Evolutionary conservation across 2,888 invertebrate species (phyloP), one percentile per base, ranked within the genome.

Genomic region (Lochmaea crataegi): DNA sequence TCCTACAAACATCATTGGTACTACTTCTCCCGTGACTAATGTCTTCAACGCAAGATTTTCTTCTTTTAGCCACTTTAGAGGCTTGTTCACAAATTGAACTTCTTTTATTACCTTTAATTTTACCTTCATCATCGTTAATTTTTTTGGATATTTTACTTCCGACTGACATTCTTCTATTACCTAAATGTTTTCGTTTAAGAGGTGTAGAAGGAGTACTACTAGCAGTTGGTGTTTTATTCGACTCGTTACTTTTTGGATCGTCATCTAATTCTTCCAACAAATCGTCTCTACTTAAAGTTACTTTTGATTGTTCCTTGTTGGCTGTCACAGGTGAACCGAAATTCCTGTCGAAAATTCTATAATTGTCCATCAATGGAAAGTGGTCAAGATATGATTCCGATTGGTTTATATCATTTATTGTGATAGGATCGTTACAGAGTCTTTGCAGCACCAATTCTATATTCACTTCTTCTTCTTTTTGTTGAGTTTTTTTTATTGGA

Each of bases 261-360:
- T 32, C 65, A 9, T 48, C 9, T 51, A 65, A 32, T 51, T 51
- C 51, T 10, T 32, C 5, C 16, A 65, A 9, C 26, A 65, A 16
- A 3, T 48, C 65, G 7, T 48, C 51, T 16, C 16, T 22, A 11
- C n/a, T 64, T n/a, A 63, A 10, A 32, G 10, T n/a, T 32, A 7
- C 45, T 12, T 14, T 14, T 56, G 6, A 32, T 12, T 16, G 0
- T 22, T 32, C 42, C 56, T 64, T 63, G 22, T 61, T 69, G 12
- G 11, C 5, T 3, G 56, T 64, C 22, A 45, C 42, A 1, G 67
- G 64, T 7, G 66, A 16, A 10, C 16, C 61, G 2, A 70, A 12
- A 41, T 68, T 58, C 71, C 73, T 68, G 41, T 71, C 73, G 1
- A 57, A 5, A 11, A 68, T 32, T 65, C 45, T 58, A 16, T 60